These are phyloP conservation scores for Aspidiotus rigidus DNA, from an alignment of 2,888 invertebrate species.

Conservation along the genomic window DNA sequence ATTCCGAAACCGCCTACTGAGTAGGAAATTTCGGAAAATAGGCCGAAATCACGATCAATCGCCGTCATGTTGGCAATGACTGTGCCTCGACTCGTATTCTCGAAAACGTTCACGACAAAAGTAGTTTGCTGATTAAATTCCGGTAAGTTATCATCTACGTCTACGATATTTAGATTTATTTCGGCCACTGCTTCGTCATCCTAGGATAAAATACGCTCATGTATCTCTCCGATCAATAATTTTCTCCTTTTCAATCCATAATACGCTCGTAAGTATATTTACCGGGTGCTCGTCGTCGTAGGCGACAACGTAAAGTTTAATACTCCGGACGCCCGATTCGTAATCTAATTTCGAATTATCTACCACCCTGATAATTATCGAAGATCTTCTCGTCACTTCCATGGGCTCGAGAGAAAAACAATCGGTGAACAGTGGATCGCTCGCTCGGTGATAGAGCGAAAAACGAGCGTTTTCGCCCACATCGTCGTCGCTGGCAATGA, in stretches of 20 bases:
- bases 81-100: conserved; percentile 54
- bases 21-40: conserved; percentile 63
- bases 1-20: conserved; percentile 68
- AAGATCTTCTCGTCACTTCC: conserved; percentile 61
- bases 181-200: too few relatives aligned
- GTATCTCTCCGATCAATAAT: too few relatives aligned
- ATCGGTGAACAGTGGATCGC: conserved; percentile 41
- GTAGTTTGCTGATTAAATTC: too few relatives aligned
- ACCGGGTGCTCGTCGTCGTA: conserved; percentile 40
- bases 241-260: too few relatives aligned
- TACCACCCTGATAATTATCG: conserved; percentile 61
- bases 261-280: too few relatives aligned
- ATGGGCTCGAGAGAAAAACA: conserved; percentile 52
- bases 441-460: conserved; percentile 52
- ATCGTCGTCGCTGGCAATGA: conserved; percentile 64
- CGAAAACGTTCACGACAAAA: conserved; percentile 51
- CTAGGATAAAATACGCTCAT: too few relatives aligned
- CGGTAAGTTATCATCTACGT: too few relatives aligned
- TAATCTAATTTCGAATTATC: conserved; percentile 60
- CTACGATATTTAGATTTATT: too few relatives aligned
- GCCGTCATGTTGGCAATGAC: conserved; percentile 59
- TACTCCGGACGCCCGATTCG: conserved; percentile 52
- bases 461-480: conserved; percentile 65
- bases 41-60: conserved; percentile 61
- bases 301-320: conserved; percentile 61